Evolutionary conservation across 2,888 invertebrate species (phyloP).

Genomic region (Himalopsyche tibetana): DNA sequence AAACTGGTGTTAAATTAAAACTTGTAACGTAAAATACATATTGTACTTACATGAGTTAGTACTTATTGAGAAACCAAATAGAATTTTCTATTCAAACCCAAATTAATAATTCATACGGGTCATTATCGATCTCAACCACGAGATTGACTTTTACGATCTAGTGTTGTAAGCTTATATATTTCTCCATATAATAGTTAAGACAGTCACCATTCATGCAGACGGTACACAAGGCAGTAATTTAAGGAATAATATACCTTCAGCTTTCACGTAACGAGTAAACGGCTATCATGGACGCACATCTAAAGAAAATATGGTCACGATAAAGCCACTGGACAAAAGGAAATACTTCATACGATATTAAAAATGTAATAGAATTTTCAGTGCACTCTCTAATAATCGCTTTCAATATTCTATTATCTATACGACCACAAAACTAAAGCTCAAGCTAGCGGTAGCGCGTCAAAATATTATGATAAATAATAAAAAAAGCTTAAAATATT

Average conservation of each 20-base stretch:
- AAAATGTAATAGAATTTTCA: background rate
- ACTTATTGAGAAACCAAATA: background rate
- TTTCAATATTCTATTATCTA: too few species aligned
- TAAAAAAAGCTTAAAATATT: too few species aligned
- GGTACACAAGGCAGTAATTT: too few species aligned
- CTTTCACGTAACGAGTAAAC: background rate
- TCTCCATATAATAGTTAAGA: background rate
- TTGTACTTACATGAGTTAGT: background rate
- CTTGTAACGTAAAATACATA: too few species aligned
- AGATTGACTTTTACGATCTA: background rate
- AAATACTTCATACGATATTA: background rate
- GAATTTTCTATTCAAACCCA: background rate
- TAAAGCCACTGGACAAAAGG: background rate
- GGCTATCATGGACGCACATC: background rate
- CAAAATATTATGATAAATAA: too few species aligned
- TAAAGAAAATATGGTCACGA: background rate
- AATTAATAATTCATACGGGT: conserved; percentile 16
- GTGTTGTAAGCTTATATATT: background rate
- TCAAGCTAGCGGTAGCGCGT: too few species aligned
- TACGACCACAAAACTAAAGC: too few species aligned
- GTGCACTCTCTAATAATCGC: background rate
- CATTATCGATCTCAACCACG: background rate
- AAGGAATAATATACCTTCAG: background rate
- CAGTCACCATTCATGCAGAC: too few species aligned
- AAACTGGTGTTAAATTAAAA: too few species aligned